These are phyloP conservation scores for Microtus californicus DNA, from an alignment of 2,797 vertebrate species.

Conservation along the genomic window DNA sequence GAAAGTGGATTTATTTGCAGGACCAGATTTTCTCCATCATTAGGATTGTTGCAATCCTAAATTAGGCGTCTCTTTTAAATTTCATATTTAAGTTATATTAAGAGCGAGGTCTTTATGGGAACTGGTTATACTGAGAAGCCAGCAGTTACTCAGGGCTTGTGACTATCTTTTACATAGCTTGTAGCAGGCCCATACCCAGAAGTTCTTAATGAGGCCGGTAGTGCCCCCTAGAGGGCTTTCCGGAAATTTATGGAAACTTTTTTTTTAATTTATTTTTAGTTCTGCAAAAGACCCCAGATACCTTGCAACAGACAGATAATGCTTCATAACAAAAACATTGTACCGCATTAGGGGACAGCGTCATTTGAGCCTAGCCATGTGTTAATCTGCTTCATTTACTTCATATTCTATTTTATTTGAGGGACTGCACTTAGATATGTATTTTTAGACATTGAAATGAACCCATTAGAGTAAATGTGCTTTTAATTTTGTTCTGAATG, in stretches of 20 bases:
- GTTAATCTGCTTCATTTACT: background rate
- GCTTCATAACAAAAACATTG: background rate
- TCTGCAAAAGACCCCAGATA: background rate
- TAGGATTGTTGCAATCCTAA: constrained; percentile 23
- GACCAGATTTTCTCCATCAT: background rate
- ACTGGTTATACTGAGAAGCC: background rate
- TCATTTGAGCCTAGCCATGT: background rate
- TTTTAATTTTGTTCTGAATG: background rate
- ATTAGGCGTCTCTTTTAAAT: background rate
- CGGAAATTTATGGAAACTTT: background rate
- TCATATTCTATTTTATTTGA: background rate
- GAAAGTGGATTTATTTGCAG: constrained; percentile 41
- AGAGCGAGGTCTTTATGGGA: background rate
- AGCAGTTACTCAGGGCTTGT: background rate
- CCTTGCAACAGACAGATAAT: background rate
- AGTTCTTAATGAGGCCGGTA: background rate
- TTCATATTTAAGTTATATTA: background rate
- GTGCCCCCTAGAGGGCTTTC: constrained; percentile 51
- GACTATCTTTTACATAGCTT: background rate
- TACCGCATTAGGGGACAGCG: background rate
- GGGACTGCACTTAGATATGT: background rate
- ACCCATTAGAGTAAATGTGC: background rate
- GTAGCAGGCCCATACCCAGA: background rate
- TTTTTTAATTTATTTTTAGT: background rate
- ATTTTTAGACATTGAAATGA: background rate